These are phyloP conservation scores for Sakesphorus luctuosus DNA, from an alignment of 2,113 vertebrate genomes.

Conservation along the genomic window DNA sequence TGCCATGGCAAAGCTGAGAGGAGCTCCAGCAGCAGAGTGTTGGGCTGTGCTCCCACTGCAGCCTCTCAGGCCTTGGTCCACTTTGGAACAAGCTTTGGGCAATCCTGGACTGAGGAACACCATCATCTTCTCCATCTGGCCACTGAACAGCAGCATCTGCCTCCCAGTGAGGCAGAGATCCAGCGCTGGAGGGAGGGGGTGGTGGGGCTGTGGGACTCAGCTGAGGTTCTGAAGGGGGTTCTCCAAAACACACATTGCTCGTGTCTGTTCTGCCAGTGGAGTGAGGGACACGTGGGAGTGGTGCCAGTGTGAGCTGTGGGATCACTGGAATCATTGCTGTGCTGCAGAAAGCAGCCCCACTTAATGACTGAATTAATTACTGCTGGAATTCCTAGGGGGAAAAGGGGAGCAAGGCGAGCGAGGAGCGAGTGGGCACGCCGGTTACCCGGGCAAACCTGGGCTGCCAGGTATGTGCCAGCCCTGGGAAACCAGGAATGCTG, in stretches of 20 bases:
- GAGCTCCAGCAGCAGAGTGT: neutral
- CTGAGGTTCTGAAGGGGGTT: neutral
- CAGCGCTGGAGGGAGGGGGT: rapidly evolving
- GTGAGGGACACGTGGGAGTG: neutral
- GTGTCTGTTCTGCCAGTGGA: neutral
- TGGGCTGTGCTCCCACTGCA: neutral
- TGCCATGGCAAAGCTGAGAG: neutral
- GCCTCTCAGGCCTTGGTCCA: neutral
- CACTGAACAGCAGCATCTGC: neutral
- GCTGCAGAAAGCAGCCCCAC: neutral
- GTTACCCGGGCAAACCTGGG: conserved; percentile 89
- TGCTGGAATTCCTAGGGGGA: conserved; percentile 77
- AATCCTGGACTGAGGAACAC: neutral
- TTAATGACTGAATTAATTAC: neutral
- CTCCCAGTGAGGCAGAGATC: neutral
- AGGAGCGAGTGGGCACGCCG: conserved; percentile 81
- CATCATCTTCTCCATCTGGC: neutral
- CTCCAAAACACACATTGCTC: neutral
- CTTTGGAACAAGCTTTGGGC: neutral
- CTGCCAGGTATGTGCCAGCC: conserved; percentile 80
- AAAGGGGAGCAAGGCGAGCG: conserved; percentile 88
- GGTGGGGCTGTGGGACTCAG: neutral
- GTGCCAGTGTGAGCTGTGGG: neutral
- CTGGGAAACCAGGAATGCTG: neutral
- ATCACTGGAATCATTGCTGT: neutral